Percentiles rank a stretch among this genome's conserved stretches.
phyloP scores from a whole-genome alignment of 1,140 invertebrate species.

The Bathynomus jamesi region DNA sequence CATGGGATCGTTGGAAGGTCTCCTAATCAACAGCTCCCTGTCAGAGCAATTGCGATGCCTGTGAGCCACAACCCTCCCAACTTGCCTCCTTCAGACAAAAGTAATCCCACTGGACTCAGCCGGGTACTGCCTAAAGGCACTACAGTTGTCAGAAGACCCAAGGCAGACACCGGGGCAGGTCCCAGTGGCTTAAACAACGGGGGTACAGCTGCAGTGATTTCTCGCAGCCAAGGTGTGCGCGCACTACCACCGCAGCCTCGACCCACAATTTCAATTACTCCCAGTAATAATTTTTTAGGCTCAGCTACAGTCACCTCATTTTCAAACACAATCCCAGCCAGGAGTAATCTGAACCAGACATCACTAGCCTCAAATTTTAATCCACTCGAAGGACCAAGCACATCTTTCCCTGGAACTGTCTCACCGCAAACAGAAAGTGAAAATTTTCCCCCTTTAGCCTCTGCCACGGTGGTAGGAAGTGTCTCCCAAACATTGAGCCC shows the following conservation, averaged over 20 bases:
- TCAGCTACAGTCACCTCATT: not conserved
- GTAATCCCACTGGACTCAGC: conserved; percentile 25
- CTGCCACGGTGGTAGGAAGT: conserved; percentile 38
- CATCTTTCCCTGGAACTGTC: not conserved
- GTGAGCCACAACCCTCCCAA: conserved; percentile 35
- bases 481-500: conserved; percentile 3
- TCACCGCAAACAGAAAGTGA: not conserved
- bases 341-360: not conserved
- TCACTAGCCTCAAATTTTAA: no score
- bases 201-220: conserved; percentile 7
- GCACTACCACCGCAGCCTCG: not conserved
- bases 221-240: not conserved
- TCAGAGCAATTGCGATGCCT: conserved; percentile 32
- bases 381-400: not conserved
- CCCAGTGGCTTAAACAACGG: conserved; percentile 35
- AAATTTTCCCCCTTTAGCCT: conserved; percentile 35
- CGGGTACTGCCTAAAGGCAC: conserved; percentile 33
- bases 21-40: conserved; percentile 8
- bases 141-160: conserved; percentile 31
- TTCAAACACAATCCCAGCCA: not conserved
- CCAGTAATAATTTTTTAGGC: not conserved
- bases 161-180: conserved; percentile 28
- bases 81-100: conserved; percentile 28
- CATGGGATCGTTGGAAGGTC: conserved; percentile 16
- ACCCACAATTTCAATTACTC: not conserved